phyloP scores from a whole-genome alignment of 2,113 vertebrate genomes.

The Aythya baeri region DNA sequence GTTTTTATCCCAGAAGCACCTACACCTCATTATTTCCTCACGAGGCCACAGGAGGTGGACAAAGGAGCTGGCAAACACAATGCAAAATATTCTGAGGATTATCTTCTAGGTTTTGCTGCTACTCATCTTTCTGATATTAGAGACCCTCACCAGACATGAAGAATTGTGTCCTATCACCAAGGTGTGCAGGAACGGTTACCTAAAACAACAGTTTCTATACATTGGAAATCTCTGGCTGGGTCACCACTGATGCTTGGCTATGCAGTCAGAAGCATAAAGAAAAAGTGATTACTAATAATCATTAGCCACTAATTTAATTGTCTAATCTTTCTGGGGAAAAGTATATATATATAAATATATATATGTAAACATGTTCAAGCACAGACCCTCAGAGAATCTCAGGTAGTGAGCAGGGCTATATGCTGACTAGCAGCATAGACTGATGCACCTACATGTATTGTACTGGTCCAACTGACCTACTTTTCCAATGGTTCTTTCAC shows the following conservation, averaged over 20 bases:
- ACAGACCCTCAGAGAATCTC: background rate
- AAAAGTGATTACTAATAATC: background rate
- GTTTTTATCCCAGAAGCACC: background rate
- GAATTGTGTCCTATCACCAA: background rate
- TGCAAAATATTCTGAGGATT: background rate
- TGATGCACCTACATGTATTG: background rate
- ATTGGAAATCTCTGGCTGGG: background rate
- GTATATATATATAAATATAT: no score
- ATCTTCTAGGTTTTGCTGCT: background rate
- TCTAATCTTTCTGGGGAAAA: background rate
- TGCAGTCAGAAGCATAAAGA: background rate
- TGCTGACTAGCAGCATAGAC: background rate
- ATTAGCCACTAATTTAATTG: background rate
- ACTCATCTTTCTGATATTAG: background rate
- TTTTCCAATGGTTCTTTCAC: background rate
- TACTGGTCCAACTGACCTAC: background rate
- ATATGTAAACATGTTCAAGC: no score
- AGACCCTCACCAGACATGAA: background rate
- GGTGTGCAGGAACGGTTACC: background rate
- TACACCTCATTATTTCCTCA: background rate
- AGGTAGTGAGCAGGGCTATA: background rate
- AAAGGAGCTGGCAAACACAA: background rate
- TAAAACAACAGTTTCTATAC: background rate
- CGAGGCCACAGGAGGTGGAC: fast-evolving
- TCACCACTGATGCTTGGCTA: background rate